A percentile compares a stretch with the other conserved stretches of the same genome.
Conservation (phyloP, 1,140 invertebrate species). For the Solen grandis region DNA sequence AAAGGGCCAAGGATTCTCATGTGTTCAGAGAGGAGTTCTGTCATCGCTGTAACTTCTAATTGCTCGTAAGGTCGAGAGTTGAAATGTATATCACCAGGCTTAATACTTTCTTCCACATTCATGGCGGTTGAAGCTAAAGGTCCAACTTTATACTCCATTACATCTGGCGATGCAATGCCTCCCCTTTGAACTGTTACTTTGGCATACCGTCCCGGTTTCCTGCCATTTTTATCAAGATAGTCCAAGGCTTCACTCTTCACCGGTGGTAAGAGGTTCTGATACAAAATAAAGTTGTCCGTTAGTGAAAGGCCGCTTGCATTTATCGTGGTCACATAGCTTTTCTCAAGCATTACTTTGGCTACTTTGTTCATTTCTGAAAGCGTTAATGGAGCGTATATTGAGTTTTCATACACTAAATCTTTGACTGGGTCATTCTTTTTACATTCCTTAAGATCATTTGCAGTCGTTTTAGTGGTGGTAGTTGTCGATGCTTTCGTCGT, state of each 20-base stretch:
- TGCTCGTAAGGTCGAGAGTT: constrained; percentile 35
- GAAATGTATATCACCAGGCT: constrained; percentile 34
- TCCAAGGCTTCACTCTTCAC: constrained; percentile 18
- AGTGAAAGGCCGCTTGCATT: background rate
- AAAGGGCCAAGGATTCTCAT: constrained; percentile 16
- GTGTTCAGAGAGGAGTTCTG: constrained; percentile 18
- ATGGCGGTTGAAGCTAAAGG: constrained; percentile 13
- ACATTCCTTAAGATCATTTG: background rate
- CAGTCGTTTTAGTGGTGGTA: background rate
- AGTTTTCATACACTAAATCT: constrained; percentile 24
- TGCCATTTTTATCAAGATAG: constrained; percentile 26
- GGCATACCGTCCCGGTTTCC: constrained; percentile 18
- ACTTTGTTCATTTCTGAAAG: constrained; percentile 29
- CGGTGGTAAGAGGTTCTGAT: constrained; percentile 19
- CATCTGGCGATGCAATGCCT: constrained; percentile 6
- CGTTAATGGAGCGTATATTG: constrained; percentile 34
- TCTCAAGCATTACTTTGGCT: constrained; percentile 1
- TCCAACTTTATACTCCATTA: constrained; percentile 52
- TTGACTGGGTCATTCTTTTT: constrained; percentile 5
- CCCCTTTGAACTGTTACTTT: constrained; percentile 36
- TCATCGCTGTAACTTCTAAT: constrained; percentile 7
- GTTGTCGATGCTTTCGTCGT: background rate
- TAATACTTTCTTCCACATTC: background rate
- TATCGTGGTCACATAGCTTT: constrained; percentile 15
- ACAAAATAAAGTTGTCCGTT: constrained; percentile 39